A percentile compares a stretch with the other conserved stretches of the same genome.
Evolutionary conservation across 37 sponge, comb jelly and placozoan species (phyloP).

Genomic region (Aplysina aerophoba): DNA sequence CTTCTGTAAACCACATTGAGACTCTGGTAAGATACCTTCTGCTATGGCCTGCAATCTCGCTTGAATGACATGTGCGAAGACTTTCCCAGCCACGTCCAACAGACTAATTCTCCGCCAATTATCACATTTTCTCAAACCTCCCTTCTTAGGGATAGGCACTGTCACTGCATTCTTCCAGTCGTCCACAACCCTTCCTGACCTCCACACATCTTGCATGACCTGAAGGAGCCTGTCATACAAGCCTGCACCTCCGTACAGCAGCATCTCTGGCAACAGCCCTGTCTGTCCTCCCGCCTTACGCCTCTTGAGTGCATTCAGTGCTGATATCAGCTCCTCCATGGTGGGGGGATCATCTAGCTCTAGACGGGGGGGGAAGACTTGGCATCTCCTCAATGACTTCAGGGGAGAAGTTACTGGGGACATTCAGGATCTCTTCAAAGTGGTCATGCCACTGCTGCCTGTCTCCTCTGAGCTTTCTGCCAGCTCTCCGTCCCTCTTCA

Average conservation of each 20-base stretch:
- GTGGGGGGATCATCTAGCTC: slow-evolving; percentile 44
- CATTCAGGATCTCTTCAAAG: slow-evolving; percentile 29
- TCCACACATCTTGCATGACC: slow-evolving; percentile 23
- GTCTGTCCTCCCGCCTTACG: slow-evolving; percentile 46
- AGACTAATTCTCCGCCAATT: no score
- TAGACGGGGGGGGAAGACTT: neutral
- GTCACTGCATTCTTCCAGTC: slow-evolving; percentile 29
- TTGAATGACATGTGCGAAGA: slow-evolving; percentile 45
- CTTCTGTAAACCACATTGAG: slow-evolving; percentile 59
- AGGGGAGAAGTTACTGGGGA: slow-evolving; percentile 1
- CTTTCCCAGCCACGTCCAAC: slow-evolving; percentile 39
- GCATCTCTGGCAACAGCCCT: slow-evolving; percentile 33
- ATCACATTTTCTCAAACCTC: neutral
- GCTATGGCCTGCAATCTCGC: slow-evolving; percentile 31
- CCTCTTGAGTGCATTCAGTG: slow-evolving; percentile 30
- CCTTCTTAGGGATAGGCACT: slow-evolving; percentile 23
- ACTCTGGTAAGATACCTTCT: slow-evolving; percentile 43
- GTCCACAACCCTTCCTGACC: neutral
- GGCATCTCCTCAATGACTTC: neutral
- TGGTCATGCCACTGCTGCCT: slow-evolving; percentile 49
- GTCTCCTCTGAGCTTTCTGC: slow-evolving; percentile 24
- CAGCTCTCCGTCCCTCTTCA: slow-evolving; percentile 43
- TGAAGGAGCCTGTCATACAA: slow-evolving; percentile 36
- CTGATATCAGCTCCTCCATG: slow-evolving; percentile 24
- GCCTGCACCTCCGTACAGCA: slow-evolving; percentile 32